Base-by-base conservation (phyloP, 1,140 invertebrate genomes). In the Berghia stephanieae region DNA sequence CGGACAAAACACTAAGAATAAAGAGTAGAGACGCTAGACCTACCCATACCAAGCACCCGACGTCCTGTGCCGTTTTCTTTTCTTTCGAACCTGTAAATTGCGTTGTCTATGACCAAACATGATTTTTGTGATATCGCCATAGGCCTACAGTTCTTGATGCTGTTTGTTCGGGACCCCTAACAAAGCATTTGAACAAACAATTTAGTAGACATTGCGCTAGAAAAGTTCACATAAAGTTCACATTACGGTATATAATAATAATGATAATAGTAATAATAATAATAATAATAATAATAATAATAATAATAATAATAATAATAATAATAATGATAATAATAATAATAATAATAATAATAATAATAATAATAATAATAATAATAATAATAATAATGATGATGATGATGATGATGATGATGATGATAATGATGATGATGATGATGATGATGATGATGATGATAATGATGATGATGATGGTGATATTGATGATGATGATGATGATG, bases 181-280 rank as follows among this genome's bases (percentile, higher is more conserved):
- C 36, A 13, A 10, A 10, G 0, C 63, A 38, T 10, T 67, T 67
- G 8, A 8, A 67, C 18, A 67, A 31, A 36, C 16, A 27, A 4
- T 16, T 4, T 38, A 60, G 80, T 71, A 52, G 78, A 83, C n/a
- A n/a, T n/a, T n/a, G n/a, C n/a, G n/a, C n/a, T n/a, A n/a, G n/a
- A n/a, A n/a, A n/a, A n/a, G n/a, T n/a, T n/a, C n/a, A n/a, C n/a
- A n/a, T n/a, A n/a, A n/a, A n/a, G n/a, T n/a, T n/a, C n/a, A n/a
- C n/a, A n/a, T n/a, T n/a, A n/a, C n/a, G n/a, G n/a, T n/a, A n/a
- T n/a, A n/a, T 24, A 82, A 79, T 44, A 74, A 90, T 83, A 91
- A 93, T 72, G 91, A 92, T 80, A 92, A 92, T 70, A 90, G 90
- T n/a, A 92, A 91, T 34, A 93, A 94, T 82, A 92, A 93, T 82